phyloP scores from a whole-genome alignment of 1,140 invertebrate genomes.

The Scaptomyza pallida region DNA sequence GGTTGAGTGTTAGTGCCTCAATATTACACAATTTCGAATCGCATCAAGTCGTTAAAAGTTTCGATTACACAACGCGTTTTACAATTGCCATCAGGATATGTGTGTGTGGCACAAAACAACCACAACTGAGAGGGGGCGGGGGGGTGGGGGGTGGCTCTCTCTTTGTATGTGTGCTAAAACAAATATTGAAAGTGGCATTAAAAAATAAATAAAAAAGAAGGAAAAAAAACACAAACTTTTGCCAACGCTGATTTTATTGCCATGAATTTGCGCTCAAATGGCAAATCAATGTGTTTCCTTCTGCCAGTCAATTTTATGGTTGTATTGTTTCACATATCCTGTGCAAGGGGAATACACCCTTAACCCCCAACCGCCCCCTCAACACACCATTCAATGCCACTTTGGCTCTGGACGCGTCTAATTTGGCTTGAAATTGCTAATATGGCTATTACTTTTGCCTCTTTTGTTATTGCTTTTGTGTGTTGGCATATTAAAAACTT shows the following conservation, averaged over 20 bases:
- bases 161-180: conserved; percentile 61
- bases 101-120: conserved; percentile 29
- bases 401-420: too few relatives aligned
- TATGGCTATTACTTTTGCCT: neutral
- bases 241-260: conserved; percentile 76
- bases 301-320: conserved; percentile 74
- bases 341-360: neutral
- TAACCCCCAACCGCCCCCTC: neutral
- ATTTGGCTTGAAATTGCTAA: neutral
- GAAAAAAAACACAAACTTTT: conserved; percentile 36
- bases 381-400: too few relatives aligned
- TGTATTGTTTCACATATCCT: conserved; percentile 45
- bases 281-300: conserved; percentile 81
- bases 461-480: neutral
- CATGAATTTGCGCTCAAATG: conserved; percentile 79
- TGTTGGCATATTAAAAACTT: neutral
- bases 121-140: conserved; percentile 32
- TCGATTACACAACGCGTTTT: conserved; percentile 80
- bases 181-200: conserved; percentile 82
- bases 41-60: conserved; percentile 82
- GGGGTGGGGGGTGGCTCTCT: conserved; percentile 1
- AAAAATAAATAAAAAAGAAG: conserved; percentile 43
- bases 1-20: conserved; percentile 73
- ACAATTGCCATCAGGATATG: conserved; percentile 62
- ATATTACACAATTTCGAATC: conserved; percentile 82